Base-by-base conservation (phyloP, 2,797 vertebrate species). In the Artibeus lituratus region DNA sequence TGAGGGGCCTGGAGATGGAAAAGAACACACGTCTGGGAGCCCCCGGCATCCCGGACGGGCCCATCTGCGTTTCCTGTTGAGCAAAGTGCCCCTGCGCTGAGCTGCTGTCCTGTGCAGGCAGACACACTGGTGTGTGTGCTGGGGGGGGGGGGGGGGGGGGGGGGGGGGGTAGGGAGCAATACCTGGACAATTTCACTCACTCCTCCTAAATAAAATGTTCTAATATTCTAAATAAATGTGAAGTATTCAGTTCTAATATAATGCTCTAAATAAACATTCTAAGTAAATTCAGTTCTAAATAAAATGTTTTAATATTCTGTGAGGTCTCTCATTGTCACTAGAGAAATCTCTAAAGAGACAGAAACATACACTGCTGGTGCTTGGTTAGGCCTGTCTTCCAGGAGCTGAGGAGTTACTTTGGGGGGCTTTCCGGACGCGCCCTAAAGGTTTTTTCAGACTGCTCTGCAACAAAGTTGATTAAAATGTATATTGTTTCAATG, bases 341-440 rank as follows among this genome's bases (percentile, higher is more conserved):
- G 97, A 98, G 97, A 98, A 98, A 99, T 99, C 98, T 98, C 97
- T 97, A 97, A 98, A 98, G 99, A 98, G 97, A 98, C 97, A 98
- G 98, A 98, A 98, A 98, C 51, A 91, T 11, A 15, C 98, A 96
- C 82, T 88, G 51, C 73, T 87, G 59, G 72, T 2, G 2, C 97
- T 97, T 98, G 96, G 91, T 88, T 15, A 0, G 9, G 57, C 77
- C 98, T 94, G 53, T 98, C 98, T 98, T 97, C 97, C 97, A 98
- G 97, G 94, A 85, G 90, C 97, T 92, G 95, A 98, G 97, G 95
- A 98, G 69, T 73, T 98, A 98, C 86, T 97, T 96, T 47, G 95
- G 80, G 95, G 69, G 93, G 82, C 74, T 97, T 92, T 94, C 87
- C 86, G 32, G 5, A 97, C 93, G 97, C 97, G 94, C 94, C 97